Evolutionary conservation across 2,797 vertebrate genomes (phyloP), one percentile per base, ranked within the genome.

Genomic region (Hybognathus amarus): DNA sequence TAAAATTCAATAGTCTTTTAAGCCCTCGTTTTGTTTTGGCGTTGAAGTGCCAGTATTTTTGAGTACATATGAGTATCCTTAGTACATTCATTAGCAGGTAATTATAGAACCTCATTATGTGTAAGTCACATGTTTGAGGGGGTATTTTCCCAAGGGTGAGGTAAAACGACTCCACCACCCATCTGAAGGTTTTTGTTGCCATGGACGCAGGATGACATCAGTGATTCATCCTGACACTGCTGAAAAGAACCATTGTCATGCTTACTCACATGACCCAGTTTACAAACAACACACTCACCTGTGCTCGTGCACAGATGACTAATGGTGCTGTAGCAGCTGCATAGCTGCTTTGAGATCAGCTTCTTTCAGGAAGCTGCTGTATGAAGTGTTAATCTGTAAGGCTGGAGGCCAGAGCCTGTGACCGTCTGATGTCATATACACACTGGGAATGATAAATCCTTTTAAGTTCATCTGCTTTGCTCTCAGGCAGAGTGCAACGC

Each of bases 61-160:
- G 18, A 18, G 15, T 47, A 2, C 15, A 17, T 47, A 15, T 6
- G 45, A 47, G 45, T 24, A 10, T 47, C 40, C 17, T 18, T 8
- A 9, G 10, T 33, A 38, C 50, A 50, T 50, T 27, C 33, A 45
- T 7, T n/a, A 45, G 45, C 11, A 36, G 63, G 27, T 69, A 66
- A 76, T 38, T 20, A 67, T 10, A 36, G 24, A 75, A 27, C 15
- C 22, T 27, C 24, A 22, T 64, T 47, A 59, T 63, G 10, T 80
- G 15, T 75, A 13, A 45, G 24, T 64, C 47, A 81, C 20, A 47
- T 68, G 63, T 67, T 83, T 69, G 64, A 70, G 7, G 22, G 47
- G 80, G 67, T 70, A 66, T 77, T 82, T 82, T 85, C 66, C 74
- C 73, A 63, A 13, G 56, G 20, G 59, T 77, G 84, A 22, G 17